These are phyloP conservation scores for Arrhopalites spinosus DNA, from an alignment of 2,888 invertebrate genomes.

Conservation along the genomic window DNA sequence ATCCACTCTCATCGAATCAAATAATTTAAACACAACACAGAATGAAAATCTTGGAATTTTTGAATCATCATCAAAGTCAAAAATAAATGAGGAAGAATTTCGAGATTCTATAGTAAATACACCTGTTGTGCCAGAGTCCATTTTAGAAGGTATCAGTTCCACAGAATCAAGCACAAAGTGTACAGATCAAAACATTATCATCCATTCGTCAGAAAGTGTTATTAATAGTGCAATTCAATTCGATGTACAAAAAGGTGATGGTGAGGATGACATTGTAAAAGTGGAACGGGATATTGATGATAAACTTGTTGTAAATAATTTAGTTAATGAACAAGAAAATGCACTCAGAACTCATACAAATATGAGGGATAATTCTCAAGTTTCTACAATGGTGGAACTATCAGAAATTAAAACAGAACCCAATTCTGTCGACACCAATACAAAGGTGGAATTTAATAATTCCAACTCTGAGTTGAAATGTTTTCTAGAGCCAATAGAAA, in stretches of 20 bases:
- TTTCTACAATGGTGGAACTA: not conserved
- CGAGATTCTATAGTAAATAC: not conserved
- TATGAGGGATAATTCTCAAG: no score
- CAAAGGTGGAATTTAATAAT: not conserved
- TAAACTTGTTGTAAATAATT: no score
- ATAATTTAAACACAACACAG: not conserved
- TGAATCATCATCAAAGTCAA: no score
- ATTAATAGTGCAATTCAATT: not conserved
- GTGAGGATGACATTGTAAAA: not conserved
- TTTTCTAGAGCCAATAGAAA: no score
- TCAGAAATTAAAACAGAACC: not conserved
- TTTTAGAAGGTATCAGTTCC: not conserved
- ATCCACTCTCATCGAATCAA: not conserved
- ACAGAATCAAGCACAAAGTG: not conserved
- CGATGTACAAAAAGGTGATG: not conserved
- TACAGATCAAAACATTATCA: not conserved
- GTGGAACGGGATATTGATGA: no score
- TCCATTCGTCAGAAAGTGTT: not conserved
- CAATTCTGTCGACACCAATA: not conserved
- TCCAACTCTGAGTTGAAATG: no score
- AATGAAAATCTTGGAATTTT: no score
- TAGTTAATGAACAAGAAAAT: no score
- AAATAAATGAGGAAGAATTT: not conserved
- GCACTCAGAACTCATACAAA: no score
- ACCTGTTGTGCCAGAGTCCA: not conserved